A percentile compares a stretch with the other conserved stretches of the same genome.
Evolutionary conservation across 1,140 invertebrate genomes (phyloP).

Genomic region (Zaprionus kolodkinae): DNA sequence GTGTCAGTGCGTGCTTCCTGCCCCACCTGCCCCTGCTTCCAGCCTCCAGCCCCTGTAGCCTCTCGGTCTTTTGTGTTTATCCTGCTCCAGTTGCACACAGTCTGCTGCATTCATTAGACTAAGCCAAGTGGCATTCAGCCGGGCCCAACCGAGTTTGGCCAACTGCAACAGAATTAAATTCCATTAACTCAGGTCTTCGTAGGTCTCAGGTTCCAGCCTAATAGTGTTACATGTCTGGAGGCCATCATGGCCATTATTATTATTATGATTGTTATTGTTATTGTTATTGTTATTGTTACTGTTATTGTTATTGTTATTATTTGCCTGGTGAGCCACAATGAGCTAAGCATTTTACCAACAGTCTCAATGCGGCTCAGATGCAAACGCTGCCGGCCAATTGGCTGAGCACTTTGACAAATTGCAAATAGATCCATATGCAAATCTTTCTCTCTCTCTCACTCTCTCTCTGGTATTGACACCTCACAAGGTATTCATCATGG

Average conservation of each 20-base stretch:
- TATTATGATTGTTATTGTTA: slow-evolving; percentile 56
- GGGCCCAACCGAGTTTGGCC: slow-evolving; percentile 20
- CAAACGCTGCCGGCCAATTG: slow-evolving; percentile 27
- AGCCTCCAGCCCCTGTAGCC: background rate
- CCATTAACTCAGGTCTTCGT: slow-evolving; percentile 50
- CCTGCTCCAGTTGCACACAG: slow-evolving; percentile 76
- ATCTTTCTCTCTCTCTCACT: background rate
- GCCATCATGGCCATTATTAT: slow-evolving; percentile 57
- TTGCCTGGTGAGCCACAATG: slow-evolving; percentile 32
- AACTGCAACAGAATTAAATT: slow-evolving; percentile 64
- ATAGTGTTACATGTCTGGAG: slow-evolving; percentile 71
- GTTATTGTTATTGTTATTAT: slow-evolving; percentile 55
- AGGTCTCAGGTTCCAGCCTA: slow-evolving; percentile 21
- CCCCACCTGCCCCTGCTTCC: background rate
- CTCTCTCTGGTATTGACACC: slow-evolving; percentile 1
- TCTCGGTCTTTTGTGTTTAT: slow-evolving; percentile 63
- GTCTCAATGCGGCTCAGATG: slow-evolving; percentile 23
- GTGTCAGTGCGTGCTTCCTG: slow-evolving; percentile 58
- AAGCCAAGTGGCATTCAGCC: slow-evolving; percentile 61
- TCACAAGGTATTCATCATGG: background rate
- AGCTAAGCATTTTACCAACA: slow-evolving; percentile 43
- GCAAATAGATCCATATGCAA: slow-evolving; percentile 35
- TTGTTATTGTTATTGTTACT: slow-evolving; percentile 59
- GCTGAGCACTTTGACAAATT: slow-evolving; percentile 44
- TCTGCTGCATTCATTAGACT: slow-evolving; percentile 79